Conservation (phyloP, 2,113 vertebrate genomes). For the Eclectus roratus region DNA sequence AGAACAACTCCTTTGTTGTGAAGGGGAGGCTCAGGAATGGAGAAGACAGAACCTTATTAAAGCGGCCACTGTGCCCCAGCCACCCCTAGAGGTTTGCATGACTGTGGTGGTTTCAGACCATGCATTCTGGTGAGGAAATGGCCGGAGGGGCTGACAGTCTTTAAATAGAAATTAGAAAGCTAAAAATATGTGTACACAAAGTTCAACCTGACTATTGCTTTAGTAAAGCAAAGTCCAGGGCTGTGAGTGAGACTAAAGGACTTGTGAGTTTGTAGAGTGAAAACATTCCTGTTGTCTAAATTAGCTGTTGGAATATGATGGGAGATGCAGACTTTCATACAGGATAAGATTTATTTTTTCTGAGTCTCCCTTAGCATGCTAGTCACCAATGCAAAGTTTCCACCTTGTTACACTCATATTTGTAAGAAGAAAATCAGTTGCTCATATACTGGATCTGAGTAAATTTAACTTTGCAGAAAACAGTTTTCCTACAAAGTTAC, state of each 20-base stretch:
- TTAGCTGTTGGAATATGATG: neutral
- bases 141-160: rapidly evolving
- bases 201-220: neutral
- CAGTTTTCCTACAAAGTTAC: neutral
- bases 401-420: neutral
- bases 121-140: neutral
- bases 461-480: neutral
- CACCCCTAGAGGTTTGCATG: too few species aligned
- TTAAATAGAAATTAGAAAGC: neutral
- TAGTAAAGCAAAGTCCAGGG: neutral
- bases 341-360: neutral
- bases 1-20: neutral
- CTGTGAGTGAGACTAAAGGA: neutral
- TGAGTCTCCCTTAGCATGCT: neutral
- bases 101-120: neutral
- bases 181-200: neutral
- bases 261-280: neutral
- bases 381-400: neutral
- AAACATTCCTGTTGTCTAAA: neutral
- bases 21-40: neutral
- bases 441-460: neutral
- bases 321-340: neutral
- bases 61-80: neutral
- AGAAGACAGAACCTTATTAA: neutral
- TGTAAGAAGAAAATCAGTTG: neutral